These are phyloP conservation scores for Prostheceraeus crozeri DNA, from an alignment of 2,888 invertebrate species.

Conservation along the genomic window DNA sequence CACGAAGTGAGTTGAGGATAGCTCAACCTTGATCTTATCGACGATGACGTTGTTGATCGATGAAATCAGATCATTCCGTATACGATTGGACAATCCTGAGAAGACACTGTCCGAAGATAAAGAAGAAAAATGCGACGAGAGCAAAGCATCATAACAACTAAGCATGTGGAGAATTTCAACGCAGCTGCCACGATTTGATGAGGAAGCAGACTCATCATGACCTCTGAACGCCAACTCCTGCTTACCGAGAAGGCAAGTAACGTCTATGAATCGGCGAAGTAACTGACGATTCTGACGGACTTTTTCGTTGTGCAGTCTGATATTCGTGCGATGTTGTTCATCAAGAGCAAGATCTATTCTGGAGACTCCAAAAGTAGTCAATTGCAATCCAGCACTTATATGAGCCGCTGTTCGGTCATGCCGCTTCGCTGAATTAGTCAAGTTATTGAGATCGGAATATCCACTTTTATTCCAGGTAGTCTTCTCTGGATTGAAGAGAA, in stretches of 20 bases:
- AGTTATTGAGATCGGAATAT: too few species aligned
- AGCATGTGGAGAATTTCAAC: background rate
- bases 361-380: too few species aligned
- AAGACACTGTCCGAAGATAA: background rate
- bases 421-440: too few species aligned
- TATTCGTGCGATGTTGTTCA: too few species aligned
- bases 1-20: background rate
- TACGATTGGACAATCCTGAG: background rate
- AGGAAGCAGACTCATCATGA: background rate
- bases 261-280: background rate
- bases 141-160: background rate
- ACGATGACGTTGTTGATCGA: background rate
- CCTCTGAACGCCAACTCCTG: slow-evolving; percentile 10
- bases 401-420: too few species aligned
- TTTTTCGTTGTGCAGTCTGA: background rate
- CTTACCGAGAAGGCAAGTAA: background rate
- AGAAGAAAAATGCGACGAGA: background rate
- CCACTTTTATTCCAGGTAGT: too few species aligned
- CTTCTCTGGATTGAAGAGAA: too few species aligned
- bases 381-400: too few species aligned
- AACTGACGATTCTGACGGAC: background rate
- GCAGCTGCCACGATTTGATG: background rate
- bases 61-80: background rate
- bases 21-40: background rate
- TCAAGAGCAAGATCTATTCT: too few species aligned